Conservation (phyloP, 2,113 vertebrate genomes). For the Canis aureus region DNA sequence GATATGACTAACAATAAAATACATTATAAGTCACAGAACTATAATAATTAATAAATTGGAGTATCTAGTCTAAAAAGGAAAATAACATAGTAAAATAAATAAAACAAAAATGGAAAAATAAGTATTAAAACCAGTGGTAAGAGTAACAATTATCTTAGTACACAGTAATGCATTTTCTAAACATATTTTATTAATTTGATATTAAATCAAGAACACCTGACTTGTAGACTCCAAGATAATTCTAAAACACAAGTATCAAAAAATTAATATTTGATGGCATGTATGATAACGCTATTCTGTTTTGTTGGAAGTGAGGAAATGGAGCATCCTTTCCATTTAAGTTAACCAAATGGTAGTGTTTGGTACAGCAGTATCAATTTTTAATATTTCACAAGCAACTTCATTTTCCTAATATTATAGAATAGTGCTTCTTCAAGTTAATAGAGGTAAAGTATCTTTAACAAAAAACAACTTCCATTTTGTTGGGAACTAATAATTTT, state of each 20-base stretch:
- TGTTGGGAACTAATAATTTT: neutral
- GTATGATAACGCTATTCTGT: neutral
- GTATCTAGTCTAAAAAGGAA: neutral
- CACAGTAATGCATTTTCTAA: neutral
- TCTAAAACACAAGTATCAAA: constrained; percentile 12
- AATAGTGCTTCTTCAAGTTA: neutral
- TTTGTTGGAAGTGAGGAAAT: neutral
- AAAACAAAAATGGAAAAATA: constrained; percentile 9
- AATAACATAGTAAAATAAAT: neutral
- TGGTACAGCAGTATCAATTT: neutral
- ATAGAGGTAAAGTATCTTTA: neutral
- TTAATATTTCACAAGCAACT: neutral
- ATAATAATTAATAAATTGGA: neutral
- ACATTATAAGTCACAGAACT: neutral
- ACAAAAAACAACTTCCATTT: neutral
- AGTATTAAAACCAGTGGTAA: neutral
- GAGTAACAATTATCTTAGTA: neutral
- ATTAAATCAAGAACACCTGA: neutral
- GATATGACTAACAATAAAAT: neutral
- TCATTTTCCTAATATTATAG: neutral
- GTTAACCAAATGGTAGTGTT: neutral
- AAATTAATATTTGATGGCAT: neutral
- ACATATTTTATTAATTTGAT: neutral
- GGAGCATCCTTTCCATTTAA: neutral
- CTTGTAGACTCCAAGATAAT: neutral